A percentile compares a stretch with the other conserved stretches of the same genome.
Evolutionary conservation across 2,888 invertebrate species (phyloP).

Genomic region (Athalia circularis): DNA sequence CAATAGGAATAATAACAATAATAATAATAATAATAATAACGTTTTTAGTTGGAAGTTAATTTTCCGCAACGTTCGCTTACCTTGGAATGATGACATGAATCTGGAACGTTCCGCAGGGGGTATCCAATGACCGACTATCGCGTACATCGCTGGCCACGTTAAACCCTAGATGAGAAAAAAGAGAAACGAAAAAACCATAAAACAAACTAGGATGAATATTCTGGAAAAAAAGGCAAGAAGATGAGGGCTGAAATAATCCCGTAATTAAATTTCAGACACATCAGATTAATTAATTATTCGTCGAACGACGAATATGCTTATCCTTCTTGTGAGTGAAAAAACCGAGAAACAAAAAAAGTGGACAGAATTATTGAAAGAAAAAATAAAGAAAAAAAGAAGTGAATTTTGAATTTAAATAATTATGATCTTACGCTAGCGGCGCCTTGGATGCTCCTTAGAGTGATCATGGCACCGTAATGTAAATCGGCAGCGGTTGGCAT

Average conservation of each 20-base stretch:
- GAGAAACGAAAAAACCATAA: not conserved
- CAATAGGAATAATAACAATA: too few species aligned
- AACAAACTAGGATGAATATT: not conserved
- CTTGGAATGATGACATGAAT: slow-evolving; percentile 86
- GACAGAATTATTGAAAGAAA: slow-evolving; percentile 11
- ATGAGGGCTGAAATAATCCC: too few species aligned
- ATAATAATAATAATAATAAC: too few species aligned
- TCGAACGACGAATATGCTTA: too few species aligned
- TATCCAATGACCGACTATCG: slow-evolving; percentile 84
- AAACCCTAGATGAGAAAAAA: slow-evolving; percentile 75
- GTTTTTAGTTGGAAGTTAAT: slow-evolving; percentile 15
- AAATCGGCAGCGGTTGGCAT: slow-evolving; percentile 80
- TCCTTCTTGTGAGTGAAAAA: not conserved
- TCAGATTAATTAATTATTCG: too few species aligned
- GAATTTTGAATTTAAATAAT: not conserved
- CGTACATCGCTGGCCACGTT: slow-evolving; percentile 87
- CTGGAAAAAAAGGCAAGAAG: too few species aligned
- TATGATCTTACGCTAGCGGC: slow-evolving; percentile 78
- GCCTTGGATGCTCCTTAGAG: slow-evolving; percentile 81
- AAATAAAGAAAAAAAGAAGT: not conserved
- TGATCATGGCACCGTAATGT: slow-evolving; percentile 79
- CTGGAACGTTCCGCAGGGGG: slow-evolving; percentile 82
- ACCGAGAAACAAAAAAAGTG: not conserved
- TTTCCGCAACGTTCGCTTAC: slow-evolving; percentile 65
- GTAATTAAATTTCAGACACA: too few species aligned